Evolutionary conservation across 2,113 vertebrate genomes (phyloP).

Genomic region (Zosterops japonicus): DNA sequence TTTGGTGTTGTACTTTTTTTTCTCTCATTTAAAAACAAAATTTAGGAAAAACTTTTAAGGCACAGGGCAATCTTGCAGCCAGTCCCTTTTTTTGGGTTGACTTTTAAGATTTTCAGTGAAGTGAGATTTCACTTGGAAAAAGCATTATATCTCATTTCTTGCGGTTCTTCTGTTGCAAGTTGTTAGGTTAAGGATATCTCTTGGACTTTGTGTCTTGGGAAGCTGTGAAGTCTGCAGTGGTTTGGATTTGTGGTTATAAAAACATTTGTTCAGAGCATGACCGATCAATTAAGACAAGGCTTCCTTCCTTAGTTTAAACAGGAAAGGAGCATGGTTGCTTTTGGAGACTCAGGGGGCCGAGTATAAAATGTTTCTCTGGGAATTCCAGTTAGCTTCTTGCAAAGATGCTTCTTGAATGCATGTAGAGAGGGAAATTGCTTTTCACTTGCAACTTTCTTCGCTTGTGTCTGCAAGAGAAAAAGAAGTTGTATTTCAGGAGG

Average conservation of each 20-base stretch:
- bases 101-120: neutral
- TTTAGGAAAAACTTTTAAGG: neutral
- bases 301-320: neutral
- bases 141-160: neutral
- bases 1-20: neutral
- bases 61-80: neutral
- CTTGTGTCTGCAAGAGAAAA: neutral
- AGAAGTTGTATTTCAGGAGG: neutral
- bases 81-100: neutral
- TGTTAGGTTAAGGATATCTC: neutral
- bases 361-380: neutral
- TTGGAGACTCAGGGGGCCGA: neutral
- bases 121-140: neutral
- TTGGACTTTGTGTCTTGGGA: neutral
- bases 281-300: neutral
- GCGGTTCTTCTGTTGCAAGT: neutral
- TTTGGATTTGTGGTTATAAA: constrained; percentile 2
- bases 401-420: neutral
- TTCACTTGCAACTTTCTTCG: neutral
- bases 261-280: neutral
- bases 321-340: neutral
- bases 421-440: neutral
- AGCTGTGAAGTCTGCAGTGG: neutral
- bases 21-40: neutral
- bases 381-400: neutral